Conservation (phyloP, 2,797 vertebrate genomes). For the Atherinosoma microstoma region DNA sequence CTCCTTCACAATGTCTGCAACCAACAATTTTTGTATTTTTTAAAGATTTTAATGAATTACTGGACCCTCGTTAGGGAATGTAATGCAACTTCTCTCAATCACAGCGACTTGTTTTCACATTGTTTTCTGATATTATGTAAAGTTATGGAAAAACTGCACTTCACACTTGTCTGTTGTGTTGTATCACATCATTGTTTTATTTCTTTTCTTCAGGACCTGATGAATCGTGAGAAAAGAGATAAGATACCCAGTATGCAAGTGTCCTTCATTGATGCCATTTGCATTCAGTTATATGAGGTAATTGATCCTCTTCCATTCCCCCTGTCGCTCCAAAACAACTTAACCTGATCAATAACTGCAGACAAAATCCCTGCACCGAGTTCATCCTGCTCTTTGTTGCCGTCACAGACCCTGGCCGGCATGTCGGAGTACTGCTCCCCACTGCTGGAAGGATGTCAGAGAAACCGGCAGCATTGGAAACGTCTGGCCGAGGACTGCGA, state of each 20-base stretch:
- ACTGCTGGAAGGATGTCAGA: slow-evolving; percentile 93
- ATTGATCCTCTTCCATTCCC: neutral
- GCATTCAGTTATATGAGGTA: slow-evolving; percentile 97
- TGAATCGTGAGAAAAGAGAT: slow-evolving; percentile 98
- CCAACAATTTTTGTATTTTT: no score
- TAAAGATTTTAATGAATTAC: no score
- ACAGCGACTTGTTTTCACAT: no score
- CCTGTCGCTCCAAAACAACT: neutral
- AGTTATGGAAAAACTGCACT: no score
- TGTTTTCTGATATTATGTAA: no score
- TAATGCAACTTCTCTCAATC: no score
- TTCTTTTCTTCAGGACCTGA: slow-evolving; percentile 87
- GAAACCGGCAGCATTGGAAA: slow-evolving; percentile 95
- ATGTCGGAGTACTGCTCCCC: slow-evolving; percentile 92
- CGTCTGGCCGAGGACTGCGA: slow-evolving; percentile 91
- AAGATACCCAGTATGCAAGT: slow-evolving; percentile 99
- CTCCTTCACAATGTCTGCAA: no score
- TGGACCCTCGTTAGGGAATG: no score
- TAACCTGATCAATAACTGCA: neutral
- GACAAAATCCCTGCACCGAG: neutral
- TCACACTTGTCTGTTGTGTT: no score
- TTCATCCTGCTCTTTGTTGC: slow-evolving; percentile 11
- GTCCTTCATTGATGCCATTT: slow-evolving; percentile 98
- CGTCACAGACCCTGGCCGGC: slow-evolving; percentile 86
- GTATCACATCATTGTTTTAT: neutral